Evolutionary conservation across 2,888 invertebrate genomes (phyloP).

Genomic region (Caradrina kadenii): DNA sequence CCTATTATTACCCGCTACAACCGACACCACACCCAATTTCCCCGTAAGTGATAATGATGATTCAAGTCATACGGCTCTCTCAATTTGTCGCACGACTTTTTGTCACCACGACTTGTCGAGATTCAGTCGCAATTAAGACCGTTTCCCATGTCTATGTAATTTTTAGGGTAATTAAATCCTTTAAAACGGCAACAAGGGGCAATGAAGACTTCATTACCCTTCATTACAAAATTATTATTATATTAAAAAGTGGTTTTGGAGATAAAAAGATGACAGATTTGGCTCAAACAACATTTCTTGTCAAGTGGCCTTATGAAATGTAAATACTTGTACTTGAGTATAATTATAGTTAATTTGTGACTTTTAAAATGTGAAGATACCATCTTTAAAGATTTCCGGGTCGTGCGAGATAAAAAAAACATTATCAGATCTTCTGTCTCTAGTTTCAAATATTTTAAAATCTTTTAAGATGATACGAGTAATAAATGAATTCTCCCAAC

Average conservation of each 20-base stretch:
- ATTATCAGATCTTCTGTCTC: neutral
- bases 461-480: neutral
- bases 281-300: conserved; percentile 39
- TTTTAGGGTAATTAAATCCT: conserved; percentile 66
- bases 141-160: conserved; percentile 74
- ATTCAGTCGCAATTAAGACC: conserved; percentile 76
- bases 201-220: conserved; percentile 56
- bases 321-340: neutral
- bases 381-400: conserved; percentile 8
- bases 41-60: conserved; percentile 77
- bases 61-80: conserved; percentile 62
- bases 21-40: conserved; percentile 68
- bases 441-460: neutral
- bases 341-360: conserved; percentile 31
- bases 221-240: conserved; percentile 55
- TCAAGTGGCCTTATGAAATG: conserved; percentile 6
- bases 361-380: neutral
- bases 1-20: conserved; percentile 48
- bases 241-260: conserved; percentile 52
- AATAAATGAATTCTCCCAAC: no score
- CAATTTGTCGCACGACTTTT: conserved; percentile 83
- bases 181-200: conserved; percentile 38
- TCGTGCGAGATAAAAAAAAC: neutral
- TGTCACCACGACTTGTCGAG: conserved; percentile 70
- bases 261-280: conserved; percentile 30